Evolutionary conservation across 23 tunicate genomes (phyloP).

Genomic region (Styela plicata): DNA sequence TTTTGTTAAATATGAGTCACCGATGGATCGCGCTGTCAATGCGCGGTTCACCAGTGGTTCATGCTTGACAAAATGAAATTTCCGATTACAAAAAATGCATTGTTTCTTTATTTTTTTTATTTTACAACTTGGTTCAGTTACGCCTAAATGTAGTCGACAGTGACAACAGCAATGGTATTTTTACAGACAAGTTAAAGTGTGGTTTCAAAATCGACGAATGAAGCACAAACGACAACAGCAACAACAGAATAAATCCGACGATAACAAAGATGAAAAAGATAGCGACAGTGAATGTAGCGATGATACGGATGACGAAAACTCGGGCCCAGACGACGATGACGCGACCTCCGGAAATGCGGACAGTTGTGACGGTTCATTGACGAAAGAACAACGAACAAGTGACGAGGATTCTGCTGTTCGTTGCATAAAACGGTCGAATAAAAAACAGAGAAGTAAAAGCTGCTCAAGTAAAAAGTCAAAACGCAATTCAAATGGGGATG

Average conservation of each 20-base stretch:
- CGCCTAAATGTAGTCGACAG: no score
- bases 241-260: constrained; percentile 40
- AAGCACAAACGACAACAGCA: constrained; percentile 83
- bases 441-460: neutral
- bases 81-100: no score
- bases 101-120: no score
- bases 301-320: constrained; percentile 9
- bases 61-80: no score
- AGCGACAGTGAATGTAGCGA: constrained; percentile 18
- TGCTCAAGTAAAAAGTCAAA: neutral
- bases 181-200: constrained; percentile 90
- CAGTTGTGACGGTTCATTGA: neutral
- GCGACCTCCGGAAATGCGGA: neutral
- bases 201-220: constrained; percentile 90
- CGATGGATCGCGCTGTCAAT: no score
- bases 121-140: no score
- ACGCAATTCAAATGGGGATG: neutral
- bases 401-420: neutral
- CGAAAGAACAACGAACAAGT: neutral
- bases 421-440: neutral
- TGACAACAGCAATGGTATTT: no score
- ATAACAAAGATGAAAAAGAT: constrained; percentile 35
- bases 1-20: no score
- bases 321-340: constrained; percentile 21
- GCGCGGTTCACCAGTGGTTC: no score